Percentiles rank a stretch among this genome's conserved stretches.
phyloP scores from a whole-genome alignment of 2,888 invertebrate genomes.

The Rhodophaea formosa region DNA sequence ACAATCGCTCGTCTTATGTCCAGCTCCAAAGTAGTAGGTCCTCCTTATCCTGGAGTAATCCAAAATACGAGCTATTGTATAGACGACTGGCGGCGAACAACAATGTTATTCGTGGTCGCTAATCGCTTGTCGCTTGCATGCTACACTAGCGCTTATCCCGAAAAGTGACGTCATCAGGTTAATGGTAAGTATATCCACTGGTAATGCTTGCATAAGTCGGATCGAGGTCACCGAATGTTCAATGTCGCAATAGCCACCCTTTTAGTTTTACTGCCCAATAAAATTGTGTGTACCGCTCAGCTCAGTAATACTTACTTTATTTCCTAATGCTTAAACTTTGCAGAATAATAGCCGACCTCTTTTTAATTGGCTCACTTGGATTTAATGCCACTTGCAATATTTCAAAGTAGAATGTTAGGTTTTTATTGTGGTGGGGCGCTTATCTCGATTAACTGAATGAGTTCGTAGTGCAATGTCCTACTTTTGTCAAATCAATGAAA shows the following conservation, averaged over 20 bases:
- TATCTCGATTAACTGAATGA: not conserved
- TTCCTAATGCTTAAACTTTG: conserved; percentile 39
- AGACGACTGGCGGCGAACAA: too few species aligned
- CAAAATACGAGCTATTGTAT: too few species aligned
- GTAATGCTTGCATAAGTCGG: conserved; percentile 40
- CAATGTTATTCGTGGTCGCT: too few species aligned
- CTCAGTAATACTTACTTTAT: conserved; percentile 57
- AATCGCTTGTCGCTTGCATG: too few species aligned
- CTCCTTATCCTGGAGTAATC: too few species aligned
- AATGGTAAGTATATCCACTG: conserved; percentile 23
- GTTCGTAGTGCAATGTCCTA: not conserved
- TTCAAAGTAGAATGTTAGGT: not conserved
- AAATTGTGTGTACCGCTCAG: conserved; percentile 54
- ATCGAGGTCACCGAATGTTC: conserved; percentile 52
- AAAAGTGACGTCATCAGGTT: conserved; percentile 22
- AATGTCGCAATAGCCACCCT: conserved; percentile 70
- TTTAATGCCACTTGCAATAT: conserved; percentile 13
- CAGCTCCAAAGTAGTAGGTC: not conserved
- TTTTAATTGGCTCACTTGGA: conserved; percentile 20
- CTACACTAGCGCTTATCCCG: conserved; percentile 12
- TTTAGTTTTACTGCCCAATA: conserved; percentile 72
- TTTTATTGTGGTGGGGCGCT: not conserved
- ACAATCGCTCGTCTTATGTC: too few species aligned
- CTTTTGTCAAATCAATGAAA: not conserved
- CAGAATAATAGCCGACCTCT: conserved; percentile 15